Conservation (phyloP, 2,113 vertebrate genomes). For the Sceloporus undulatus region DNA sequence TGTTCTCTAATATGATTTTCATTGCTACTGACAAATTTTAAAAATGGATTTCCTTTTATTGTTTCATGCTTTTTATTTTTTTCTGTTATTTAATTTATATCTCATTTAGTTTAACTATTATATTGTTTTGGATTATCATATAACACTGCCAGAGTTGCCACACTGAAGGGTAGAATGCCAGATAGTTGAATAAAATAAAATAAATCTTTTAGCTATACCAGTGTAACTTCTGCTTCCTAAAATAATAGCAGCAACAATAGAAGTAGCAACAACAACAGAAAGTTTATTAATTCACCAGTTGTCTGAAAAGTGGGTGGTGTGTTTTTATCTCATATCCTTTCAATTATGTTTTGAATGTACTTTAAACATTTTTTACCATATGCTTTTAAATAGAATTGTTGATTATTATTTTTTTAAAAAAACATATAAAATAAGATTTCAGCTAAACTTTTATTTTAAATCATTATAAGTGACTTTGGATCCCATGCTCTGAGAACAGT, state of each 20-base stretch:
- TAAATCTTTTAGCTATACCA: neutral
- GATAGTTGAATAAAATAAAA: neutral
- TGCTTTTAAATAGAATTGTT: too few relatives aligned
- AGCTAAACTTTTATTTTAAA: neutral
- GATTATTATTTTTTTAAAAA: too few relatives aligned
- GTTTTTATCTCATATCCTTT: too few relatives aligned
- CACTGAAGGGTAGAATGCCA: neutral
- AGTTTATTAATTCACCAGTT: constrained; percentile 27
- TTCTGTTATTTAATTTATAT: neutral
- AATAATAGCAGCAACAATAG: neutral
- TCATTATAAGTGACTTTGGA: neutral
- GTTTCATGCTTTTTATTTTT: neutral
- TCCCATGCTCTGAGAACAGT: too few relatives aligned
- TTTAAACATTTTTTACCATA: too few relatives aligned
- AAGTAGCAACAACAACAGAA: neutral
- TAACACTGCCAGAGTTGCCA: neutral
- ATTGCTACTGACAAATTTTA: neutral
- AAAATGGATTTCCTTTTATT: neutral
- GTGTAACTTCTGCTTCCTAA: neutral
- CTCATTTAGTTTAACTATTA: neutral
- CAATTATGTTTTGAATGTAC: too few relatives aligned
- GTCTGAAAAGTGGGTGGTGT: neutral
- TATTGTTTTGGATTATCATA: neutral
- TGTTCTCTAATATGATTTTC: neutral
- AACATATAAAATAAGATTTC: too few relatives aligned